phyloP scores from a whole-genome alignment of 64 coral and sea anemone species.

The Astreopora myriophthalma region DNA sequence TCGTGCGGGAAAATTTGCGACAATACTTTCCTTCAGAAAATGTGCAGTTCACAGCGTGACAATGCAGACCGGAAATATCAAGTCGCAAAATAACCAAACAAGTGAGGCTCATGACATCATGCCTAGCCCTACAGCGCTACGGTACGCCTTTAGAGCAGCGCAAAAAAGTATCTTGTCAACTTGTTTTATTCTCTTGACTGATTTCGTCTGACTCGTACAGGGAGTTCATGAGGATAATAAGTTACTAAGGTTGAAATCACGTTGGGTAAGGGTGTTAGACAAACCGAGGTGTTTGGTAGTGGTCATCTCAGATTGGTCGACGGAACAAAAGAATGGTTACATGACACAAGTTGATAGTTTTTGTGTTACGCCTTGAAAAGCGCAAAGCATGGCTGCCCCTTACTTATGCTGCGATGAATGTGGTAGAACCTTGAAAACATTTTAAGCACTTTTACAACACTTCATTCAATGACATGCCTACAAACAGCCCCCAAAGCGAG shows the following conservation, averaged over 20 bases:
- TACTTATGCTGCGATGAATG: constrained; percentile 50
- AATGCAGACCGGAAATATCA: neutral
- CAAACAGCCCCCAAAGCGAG: constrained; percentile 10
- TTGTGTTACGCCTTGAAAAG: too few relatives aligned
- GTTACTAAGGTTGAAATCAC: too few relatives aligned
- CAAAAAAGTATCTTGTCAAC: too few relatives aligned
- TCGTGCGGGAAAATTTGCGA: neutral
- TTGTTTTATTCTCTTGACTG: too few relatives aligned
- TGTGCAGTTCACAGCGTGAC: neutral
- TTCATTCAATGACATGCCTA: constrained; percentile 17
- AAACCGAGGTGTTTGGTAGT: too few relatives aligned
- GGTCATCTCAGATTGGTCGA: too few relatives aligned
- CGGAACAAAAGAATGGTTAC: too few relatives aligned
- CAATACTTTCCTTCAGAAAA: neutral
- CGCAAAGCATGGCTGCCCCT: constrained; percentile 31
- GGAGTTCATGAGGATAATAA: too few relatives aligned
- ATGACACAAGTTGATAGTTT: too few relatives aligned
- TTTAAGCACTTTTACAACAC: constrained; percentile 63
- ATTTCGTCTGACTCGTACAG: too few relatives aligned
- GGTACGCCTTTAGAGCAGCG: neutral
- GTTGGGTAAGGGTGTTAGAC: too few relatives aligned
- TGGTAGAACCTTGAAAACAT: constrained; percentile 53
- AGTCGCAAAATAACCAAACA: neutral
- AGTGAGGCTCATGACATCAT: neutral
- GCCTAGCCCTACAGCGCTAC: neutral